phyloP scores from a whole-genome alignment of 2,888 invertebrate genomes.

The Pinctada fucata region DNA sequence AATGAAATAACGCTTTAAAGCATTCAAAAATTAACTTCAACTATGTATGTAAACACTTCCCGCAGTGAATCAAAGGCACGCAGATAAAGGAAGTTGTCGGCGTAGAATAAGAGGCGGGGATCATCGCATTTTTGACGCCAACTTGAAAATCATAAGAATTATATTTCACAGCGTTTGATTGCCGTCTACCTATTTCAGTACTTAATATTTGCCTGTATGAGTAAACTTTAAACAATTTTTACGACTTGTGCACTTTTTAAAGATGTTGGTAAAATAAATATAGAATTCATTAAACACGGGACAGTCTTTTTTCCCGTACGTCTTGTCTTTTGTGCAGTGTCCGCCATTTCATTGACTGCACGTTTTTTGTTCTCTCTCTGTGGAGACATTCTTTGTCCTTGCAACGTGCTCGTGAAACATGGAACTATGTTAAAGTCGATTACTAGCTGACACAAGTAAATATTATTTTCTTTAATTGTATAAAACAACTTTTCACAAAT shows the following conservation, averaged over 20 bases:
- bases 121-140: conserved; percentile 7
- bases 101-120: conserved; percentile 19
- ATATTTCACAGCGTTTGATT: not conserved
- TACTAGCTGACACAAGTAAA: not conserved
- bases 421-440: not conserved
- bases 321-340: no score
- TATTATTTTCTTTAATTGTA: not conserved
- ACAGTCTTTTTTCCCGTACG: no score
- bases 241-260: no score
- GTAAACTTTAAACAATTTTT: not conserved
- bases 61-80: conserved; percentile 9
- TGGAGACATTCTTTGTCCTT: not conserved
- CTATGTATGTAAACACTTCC: conserved; percentile 18
- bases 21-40: conserved; percentile 27
- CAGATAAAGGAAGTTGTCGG: conserved; percentile 15
- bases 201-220: not conserved
- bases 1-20: conserved; percentile 26
- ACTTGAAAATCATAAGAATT: conserved; percentile 7
- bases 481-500: not conserved
- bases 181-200: not conserved
- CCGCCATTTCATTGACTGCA: not conserved
- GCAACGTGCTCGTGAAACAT: not conserved
- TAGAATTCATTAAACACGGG: no score
- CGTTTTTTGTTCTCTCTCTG: not conserved
- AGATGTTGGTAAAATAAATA: no score